Conservation (phyloP, 1,140 invertebrate genomes). For the Anastrepha ludens region DNA sequence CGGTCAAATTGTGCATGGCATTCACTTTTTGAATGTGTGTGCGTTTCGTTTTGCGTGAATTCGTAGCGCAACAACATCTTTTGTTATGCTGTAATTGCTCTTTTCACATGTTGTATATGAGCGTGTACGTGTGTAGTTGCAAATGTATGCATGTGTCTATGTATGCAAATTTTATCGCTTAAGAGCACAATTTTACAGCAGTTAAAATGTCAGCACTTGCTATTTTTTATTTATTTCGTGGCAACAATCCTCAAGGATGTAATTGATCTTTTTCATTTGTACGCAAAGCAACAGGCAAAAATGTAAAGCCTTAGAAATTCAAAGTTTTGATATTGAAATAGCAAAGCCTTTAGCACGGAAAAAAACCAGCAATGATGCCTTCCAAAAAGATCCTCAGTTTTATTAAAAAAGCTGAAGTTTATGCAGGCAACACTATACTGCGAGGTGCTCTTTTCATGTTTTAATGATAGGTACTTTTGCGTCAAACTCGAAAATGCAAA, state of each 20-base stretch:
- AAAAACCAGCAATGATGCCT: too few species aligned
- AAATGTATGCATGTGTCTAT: neutral
- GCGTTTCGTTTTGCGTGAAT: neutral
- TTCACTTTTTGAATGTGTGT: neutral
- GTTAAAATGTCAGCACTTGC: conserved; percentile 45
- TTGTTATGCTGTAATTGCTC: neutral
- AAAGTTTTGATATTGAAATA: too few species aligned
- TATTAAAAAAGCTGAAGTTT: too few species aligned
- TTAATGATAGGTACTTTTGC: too few species aligned
- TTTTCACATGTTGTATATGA: neutral
- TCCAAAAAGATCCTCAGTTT: too few species aligned
- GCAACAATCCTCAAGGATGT: neutral
- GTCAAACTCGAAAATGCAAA: too few species aligned
- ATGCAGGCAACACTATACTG: too few species aligned
- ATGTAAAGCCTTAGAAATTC: too few species aligned
- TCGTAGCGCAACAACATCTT: neutral
- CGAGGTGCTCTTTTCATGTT: too few species aligned
- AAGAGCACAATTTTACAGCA: conserved; percentile 27
- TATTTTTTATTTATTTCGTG: conserved; percentile 34
- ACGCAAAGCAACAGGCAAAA: too few species aligned
- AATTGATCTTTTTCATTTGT: conserved; percentile 12
- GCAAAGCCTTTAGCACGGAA: too few species aligned
- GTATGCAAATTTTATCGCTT: conserved; percentile 20
- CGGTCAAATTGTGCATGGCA: conserved; percentile 18
- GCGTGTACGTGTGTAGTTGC: neutral